Evolutionary conservation across 2,888 invertebrate species (phyloP).

Genomic region (Leptinotarsa juncta): DNA sequence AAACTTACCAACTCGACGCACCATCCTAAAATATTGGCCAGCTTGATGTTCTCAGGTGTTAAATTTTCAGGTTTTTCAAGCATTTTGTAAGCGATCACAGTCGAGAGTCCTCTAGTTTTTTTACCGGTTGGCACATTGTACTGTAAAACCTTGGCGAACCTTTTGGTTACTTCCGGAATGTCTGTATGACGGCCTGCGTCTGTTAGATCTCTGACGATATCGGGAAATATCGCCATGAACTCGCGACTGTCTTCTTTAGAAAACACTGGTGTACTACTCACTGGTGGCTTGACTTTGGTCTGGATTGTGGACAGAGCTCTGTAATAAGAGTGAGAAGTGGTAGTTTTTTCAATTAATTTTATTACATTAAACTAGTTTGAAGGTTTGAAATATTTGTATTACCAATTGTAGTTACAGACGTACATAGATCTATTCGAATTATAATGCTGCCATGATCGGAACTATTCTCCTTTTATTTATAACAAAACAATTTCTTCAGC

Average conservation of each 20-base stretch:
- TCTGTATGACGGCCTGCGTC: constrained; percentile 81
- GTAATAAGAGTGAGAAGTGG: constrained; percentile 42
- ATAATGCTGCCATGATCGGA: too few relatives aligned
- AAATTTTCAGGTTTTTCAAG: constrained; percentile 75
- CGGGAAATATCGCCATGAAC: constrained; percentile 90
- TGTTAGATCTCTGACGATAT: constrained; percentile 85
- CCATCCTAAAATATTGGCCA: constrained; percentile 92
- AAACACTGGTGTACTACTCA: constrained; percentile 70
- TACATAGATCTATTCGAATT: too few relatives aligned
- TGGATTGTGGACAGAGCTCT: constrained; percentile 73
- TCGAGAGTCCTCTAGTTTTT: constrained; percentile 81
- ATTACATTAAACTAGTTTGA: too few relatives aligned
- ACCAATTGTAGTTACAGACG: too few relatives aligned
- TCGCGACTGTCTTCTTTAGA: constrained; percentile 87
- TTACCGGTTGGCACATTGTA: constrained; percentile 95
- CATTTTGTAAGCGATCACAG: constrained; percentile 81
- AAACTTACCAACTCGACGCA: constrained; percentile 90
- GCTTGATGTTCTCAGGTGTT: constrained; percentile 81
- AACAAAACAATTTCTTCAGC: too few relatives aligned
- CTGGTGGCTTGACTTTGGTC: constrained; percentile 72
- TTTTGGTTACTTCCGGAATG: constrained; percentile 82
- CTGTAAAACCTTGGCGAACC: constrained; percentile 81
- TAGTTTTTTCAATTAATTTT: too few relatives aligned
- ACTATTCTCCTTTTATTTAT: too few relatives aligned
- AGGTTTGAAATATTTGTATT: too few relatives aligned